These are phyloP conservation scores for Tychaedon coryphoeus DNA, from an alignment of 2,113 vertebrate genomes.

Conservation along the genomic window DNA sequence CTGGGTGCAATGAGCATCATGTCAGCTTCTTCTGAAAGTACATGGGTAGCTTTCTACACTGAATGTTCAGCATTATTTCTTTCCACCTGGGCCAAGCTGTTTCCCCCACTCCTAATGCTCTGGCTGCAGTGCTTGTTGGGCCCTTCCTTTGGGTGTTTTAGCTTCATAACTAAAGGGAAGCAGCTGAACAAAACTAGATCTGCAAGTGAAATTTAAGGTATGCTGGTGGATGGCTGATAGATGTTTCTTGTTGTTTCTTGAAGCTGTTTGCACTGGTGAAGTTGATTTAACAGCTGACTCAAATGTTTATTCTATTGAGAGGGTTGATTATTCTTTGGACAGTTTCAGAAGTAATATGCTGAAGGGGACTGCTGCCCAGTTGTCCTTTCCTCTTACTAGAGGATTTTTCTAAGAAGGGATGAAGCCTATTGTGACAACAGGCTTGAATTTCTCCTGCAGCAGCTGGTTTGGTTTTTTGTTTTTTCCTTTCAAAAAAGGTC, in stretches of 20 bases:
- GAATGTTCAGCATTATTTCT: not conserved
- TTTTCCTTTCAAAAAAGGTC: not conserved
- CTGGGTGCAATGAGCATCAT: not conserved
- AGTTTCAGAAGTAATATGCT: not conserved
- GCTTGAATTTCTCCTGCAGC: not conserved
- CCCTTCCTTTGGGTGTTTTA: not conserved
- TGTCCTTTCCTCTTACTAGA: not conserved
- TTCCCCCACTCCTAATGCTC: accelerated
- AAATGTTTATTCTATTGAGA: not conserved
- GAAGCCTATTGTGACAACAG: not conserved
- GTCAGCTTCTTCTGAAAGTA: not conserved
- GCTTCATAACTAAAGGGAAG: not conserved
- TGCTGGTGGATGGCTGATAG: not conserved
- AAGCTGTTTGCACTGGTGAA: not conserved
- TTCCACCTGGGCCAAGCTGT: not conserved
- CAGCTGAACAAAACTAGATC: not conserved
- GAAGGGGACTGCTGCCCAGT: not conserved
- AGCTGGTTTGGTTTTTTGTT: not conserved
- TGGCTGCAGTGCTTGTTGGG: not conserved
- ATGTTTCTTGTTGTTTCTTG: not conserved
- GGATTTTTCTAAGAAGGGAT: not conserved
- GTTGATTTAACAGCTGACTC: not conserved
- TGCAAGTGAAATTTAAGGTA: not conserved
- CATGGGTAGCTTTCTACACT: not conserved
- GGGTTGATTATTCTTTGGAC: not conserved